Conservation (phyloP, 2,888 invertebrate genomes). For the Ectemnius lituratus region DNA sequence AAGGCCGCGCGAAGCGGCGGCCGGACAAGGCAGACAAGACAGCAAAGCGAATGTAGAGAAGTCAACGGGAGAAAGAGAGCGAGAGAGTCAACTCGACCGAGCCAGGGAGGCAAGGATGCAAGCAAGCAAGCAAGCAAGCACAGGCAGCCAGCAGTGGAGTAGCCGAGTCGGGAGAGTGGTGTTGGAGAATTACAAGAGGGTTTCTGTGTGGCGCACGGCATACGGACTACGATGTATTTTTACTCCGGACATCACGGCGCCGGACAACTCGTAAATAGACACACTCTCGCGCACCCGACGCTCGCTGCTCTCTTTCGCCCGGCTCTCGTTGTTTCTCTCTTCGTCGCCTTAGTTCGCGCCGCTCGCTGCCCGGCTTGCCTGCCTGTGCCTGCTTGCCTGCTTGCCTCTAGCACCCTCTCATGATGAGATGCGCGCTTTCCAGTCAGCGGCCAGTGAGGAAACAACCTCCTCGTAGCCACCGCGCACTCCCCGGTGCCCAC, state of each 20-base stretch:
- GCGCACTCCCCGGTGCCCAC: too few relatives aligned
- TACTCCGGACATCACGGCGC: constrained; percentile 78
- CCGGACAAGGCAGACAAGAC: constrained; percentile 10
- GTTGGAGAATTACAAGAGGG: constrained; percentile 62
- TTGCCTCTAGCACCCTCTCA: neutral
- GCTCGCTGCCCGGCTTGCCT: constrained; percentile 19
- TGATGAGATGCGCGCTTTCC: constrained; percentile 19
- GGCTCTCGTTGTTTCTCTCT: constrained; percentile 1
- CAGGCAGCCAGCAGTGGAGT: constrained; percentile 34
- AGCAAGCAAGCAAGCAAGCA: constrained; percentile 6
- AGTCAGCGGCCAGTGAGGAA: constrained; percentile 22
- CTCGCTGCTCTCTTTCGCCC: constrained; percentile 57
- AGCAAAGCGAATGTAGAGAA: constrained; percentile 15
- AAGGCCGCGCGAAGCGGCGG: constrained; percentile 29
- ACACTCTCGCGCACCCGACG: constrained; percentile 63
- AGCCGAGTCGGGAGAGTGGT: constrained; percentile 45
- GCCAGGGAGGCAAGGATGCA: constrained; percentile 8
- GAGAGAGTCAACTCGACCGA: constrained; percentile 1
- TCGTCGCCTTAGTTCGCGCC: neutral
- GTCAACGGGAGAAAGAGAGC: constrained; percentile 10
- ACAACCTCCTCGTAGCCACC: too few relatives aligned
- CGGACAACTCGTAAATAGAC: constrained; percentile 78
- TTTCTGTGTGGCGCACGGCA: constrained; percentile 64
- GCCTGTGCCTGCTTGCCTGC: constrained; percentile 16
- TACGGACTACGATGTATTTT: constrained; percentile 76